Evolutionary conservation across 2,888 invertebrate species (phyloP), one percentile per base, ranked within the genome.

Genomic region (Stenchaetothrips biformis): DNA sequence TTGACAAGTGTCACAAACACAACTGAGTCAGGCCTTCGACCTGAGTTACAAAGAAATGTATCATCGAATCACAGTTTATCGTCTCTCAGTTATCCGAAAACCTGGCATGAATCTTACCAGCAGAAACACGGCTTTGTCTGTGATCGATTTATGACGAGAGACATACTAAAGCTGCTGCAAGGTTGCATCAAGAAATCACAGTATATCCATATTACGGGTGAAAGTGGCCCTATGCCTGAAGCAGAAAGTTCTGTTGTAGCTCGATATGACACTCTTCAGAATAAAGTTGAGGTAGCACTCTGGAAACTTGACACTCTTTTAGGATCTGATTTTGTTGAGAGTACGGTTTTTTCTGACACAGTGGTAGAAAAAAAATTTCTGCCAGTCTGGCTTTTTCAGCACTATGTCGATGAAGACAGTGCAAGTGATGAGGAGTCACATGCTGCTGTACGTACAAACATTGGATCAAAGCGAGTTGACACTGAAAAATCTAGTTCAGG

Each of bases 51-150:
- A 74, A 74, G 67, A 74, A 74, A 74, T 21, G 25, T 21, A 25
- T 74, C 59, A 59, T 59, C 59, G 25, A 25, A 25, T 74, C 25
- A 25, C 8, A 74, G 21, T 21, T 9, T 25, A 11, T 11, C 21
- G 25, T 21, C 67, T 11, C 11, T 25, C 6, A 25, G 7, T n/a
- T 9, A 74, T 21, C 11, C 67, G 9, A 74, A 74, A 21, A 74
- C 1, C 11, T 74, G 21, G 67, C 67, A 25, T 74, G 25, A 7
- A 25, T 53, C 53, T 18, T 74, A 74, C 67, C 21, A 74, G 21
- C n/a, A 21, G 25, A 74, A 74, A 74, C 67, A 74, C 8, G 67
- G 67, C 67, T 74, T 74, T 74, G 67, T 74, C 9, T 74, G 67
- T 74, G 67, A 74, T 25, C 67, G 67, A 21, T 74, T 25, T 1